Conservation (phyloP, 2,888 invertebrate genomes). For the Aporophyla lueneburgensis region DNA sequence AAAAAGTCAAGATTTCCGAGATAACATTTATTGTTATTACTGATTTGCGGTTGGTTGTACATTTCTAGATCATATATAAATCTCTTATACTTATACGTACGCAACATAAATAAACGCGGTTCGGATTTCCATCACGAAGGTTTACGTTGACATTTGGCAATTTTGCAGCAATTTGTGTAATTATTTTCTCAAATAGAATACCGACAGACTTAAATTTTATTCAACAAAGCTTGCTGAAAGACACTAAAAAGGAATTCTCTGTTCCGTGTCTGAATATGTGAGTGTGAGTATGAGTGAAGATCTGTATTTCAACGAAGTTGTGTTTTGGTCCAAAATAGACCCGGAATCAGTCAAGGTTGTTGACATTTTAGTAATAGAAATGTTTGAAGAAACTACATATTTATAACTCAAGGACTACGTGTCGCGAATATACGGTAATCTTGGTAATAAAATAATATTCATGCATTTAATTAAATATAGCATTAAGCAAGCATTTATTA, state of each 20-base stretch:
- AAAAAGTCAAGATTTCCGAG: neutral
- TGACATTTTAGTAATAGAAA: slow-evolving; percentile 39
- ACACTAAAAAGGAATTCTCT: neutral
- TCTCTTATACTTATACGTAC: neutral
- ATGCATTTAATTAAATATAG: neutral
- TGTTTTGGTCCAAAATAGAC: slow-evolving; percentile 27
- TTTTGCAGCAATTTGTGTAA: neutral
- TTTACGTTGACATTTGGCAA: neutral
- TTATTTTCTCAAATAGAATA: neutral
- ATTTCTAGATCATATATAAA: neutral
- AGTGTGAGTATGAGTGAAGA: neutral
- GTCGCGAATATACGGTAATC: neutral
- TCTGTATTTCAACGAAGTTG: neutral
- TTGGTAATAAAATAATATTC: neutral
- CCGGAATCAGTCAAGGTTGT: slow-evolving; percentile 40
- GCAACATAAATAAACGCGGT: neutral
- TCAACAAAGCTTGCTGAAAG: neutral
- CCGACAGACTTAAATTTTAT: neutral
- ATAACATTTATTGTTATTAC: neutral
- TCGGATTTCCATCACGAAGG: neutral
- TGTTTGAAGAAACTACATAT: slow-evolving; percentile 26
- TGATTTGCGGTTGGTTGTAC: neutral
- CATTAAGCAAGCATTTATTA: neutral
- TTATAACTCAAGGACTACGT: slow-evolving; percentile 26
- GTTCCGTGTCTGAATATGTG: neutral